Evolutionary conservation across 2,888 invertebrate species (phyloP), one percentile per base, ranked within the genome.

Genomic region (Microctonus aethiopoides): DNA sequence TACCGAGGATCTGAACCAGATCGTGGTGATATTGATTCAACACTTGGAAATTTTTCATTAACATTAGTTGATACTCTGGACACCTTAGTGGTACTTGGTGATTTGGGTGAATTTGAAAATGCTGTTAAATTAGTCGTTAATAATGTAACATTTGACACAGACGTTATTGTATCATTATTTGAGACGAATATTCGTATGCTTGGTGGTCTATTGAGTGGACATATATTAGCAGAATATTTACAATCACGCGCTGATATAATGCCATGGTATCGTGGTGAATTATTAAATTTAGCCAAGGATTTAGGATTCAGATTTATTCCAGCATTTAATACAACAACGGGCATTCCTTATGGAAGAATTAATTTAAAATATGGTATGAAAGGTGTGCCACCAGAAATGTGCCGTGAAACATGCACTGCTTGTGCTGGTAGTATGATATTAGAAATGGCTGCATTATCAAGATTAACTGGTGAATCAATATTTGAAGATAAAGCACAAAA

Each of bases 391-490:
- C 80, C 95, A 61, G 91, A 92, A 74, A 91, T 92, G 77, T 93
- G 93, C 0, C 89, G 94, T 3, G 97, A 98, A 87, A 98, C 98
- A 0, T 99, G 99, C 84, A 99, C 99, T 0, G 98, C 99, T 0
- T 99, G 99, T 87, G 98, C 98, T 1, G 99, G 99, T 0, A 98
- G 98, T 0, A 97, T 99, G 92, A 94, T 99, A 64, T 88, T 99
- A 36, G 99, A 99, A 88, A 96, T 99, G 92, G 98, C 98, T 0
- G 97, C 98, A 0, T 89, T 99, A 7, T 97, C 97, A 1, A 91
- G 98, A 1, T 89, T 99, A 63, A 95, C 97, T 0, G 98, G 96
- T 80, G 95, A 96, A 84, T 92, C 94, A 0, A 89, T 97, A 60
- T 99, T 95, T 87, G 98, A 98, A 87, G 93, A 95, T 80, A 97